Base-by-base conservation (phyloP, 2,797 vertebrate genomes). In the Megaceryle alcyon region DNA sequence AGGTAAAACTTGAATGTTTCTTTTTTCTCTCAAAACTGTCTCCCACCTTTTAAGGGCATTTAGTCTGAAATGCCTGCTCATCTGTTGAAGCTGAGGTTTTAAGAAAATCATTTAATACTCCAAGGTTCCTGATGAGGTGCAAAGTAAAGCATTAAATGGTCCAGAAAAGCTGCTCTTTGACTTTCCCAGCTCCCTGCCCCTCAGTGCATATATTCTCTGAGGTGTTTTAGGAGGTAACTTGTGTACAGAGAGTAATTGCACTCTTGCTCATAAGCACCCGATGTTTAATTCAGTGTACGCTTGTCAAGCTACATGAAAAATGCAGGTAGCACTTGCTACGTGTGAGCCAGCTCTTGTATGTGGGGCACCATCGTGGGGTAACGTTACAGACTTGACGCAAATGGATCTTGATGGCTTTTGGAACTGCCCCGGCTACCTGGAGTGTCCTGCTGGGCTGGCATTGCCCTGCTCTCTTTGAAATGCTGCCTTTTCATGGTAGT, bases 291-390 rank as follows among this genome's bases (percentile, higher is more conserved):
- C 89, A 87, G 90, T 18, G 54, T 64, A n/a, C 25, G 61, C 49
- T 82, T 75, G 83, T 93, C 94, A 90, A 12, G 69, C 79, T 11
- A 4, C 79, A 63, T 97, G 91, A 95, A 95, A 96, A 91, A 95
- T 90, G 86, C 92, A 97, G 94, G 61, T 89, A 83, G 92, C 77
- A 44, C 59, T 86, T 59, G 88, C 92, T 73, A 8, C 37, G 59
- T 89, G 88, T 7, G 82, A 56, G 72, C 77, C 69, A 65, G 72
- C 60, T 92, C 71, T n/a, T 91, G 90, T 84, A 63, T 69, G 73
- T 7, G 13, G 70, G 91, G 81, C 57, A 10, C 59, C 9, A 2
- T 26, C 86, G 48, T 33, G 1, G 54, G 66, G 83, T 72, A 49
- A 53, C 21, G 23, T 12, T 79, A 31, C 53, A 61, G 88, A 20